Conservation (phyloP, 2,113 vertebrate genomes). For the Rhinolophus sinicus region DNA sequence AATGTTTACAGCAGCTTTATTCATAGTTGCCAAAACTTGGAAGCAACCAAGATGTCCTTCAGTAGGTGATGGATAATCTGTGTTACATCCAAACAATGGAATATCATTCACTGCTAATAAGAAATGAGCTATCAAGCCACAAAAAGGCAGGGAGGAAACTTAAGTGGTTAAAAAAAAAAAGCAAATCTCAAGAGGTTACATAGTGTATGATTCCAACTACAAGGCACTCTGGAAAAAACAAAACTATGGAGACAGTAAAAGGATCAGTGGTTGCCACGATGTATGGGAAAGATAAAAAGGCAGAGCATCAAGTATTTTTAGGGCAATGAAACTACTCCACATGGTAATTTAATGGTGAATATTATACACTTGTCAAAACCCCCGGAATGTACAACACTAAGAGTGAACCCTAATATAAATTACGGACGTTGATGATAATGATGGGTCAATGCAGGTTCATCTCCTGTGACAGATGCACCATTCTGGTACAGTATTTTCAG, state of each 20-base stretch:
- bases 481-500: background rate
- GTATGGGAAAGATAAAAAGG: background rate
- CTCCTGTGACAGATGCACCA: background rate
- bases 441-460: background rate
- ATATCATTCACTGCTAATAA: background rate
- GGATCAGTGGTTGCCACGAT: background rate
- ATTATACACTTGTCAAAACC: background rate
- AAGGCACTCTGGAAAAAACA: background rate
- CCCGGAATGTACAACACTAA: background rate
- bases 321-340: background rate
- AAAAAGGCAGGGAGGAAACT: background rate
- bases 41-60: background rate
- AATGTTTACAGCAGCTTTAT: background rate
- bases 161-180: background rate
- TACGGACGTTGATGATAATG: background rate
- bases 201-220: background rate
- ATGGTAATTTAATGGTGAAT: background rate
- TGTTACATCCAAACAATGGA: background rate
- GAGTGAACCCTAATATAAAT: background rate
- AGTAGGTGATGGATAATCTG: background rate
- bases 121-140: background rate
- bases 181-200: background rate
- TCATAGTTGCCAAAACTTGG: background rate
- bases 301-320: background rate
- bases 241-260: slow-evolving; percentile 6